Evolutionary conservation across 2,888 invertebrate genomes (phyloP), one percentile per base, ranked within the genome.

Genomic region (Rutpela maculata): DNA sequence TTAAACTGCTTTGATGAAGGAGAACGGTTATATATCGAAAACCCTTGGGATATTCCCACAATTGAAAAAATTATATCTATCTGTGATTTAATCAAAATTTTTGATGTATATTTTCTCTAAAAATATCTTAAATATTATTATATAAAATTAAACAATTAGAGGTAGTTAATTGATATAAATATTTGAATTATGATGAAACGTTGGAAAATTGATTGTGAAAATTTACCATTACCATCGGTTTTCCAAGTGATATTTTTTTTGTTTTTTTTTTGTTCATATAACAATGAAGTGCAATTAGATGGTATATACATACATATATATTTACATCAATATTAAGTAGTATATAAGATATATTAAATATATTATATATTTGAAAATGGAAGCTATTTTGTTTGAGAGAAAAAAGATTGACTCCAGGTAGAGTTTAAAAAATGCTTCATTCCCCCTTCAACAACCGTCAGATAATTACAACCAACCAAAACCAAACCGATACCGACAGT

Each of bases 381-480:
- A 90, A 90, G 89, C 91, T 92, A 92, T 91, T 92, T 92, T 92
- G 92, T 92, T 92, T 91, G 92, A 92, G 92, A 92, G 92, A 92
- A 91, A 92, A 91, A 92, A 92, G 92, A 92, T 92, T 92, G 92
- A 92, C 91, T 89, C 88, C 87, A 89, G 89, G 89, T 90, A 89
- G 89, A 89, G 89, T 89, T 89, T 88, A 88, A 87, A 26, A 87
- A 89, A 88, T 88, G 89, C 89, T 90, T 89, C 87, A 89, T 86
- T 84, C 83, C 84, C 85, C 88, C 86, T 86, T 88, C 89, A 90
- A 90, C 88, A 89, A 90, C 89, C 90, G 90, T 90, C 89, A 90
- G 86, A 87, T 83, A 85, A 87, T 84, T 83, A 88, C 90, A 90
- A 90, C 89, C 89, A 89, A 90, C 90, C 91, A 89, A 87, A 87